Evolutionary conservation across 2,888 invertebrate species (phyloP), one percentile per base, ranked within the genome.

Genomic region (Cotesia congregata): DNA sequence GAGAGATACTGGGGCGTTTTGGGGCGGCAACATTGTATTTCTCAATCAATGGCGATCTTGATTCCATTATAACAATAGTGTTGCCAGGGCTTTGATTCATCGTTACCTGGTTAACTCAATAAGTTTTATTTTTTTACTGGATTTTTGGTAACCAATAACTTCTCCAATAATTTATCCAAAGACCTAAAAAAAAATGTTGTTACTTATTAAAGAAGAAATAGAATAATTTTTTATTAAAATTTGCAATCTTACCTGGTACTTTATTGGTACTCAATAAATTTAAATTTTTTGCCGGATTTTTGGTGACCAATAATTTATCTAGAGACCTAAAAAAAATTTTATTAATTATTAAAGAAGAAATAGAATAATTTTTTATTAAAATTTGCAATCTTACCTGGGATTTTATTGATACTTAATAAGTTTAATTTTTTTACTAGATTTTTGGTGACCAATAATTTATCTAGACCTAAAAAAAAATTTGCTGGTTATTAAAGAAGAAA

Each of bases 21-120:
- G 82, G 86, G 86, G 86, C 86, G 86, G 83, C 73, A 82, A 83
- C 83, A 84, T 83, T 84, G 83, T 69, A 65, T 85, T 78, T 81
- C 83, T 50, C 82, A 80, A 81, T 82, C 80, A 84, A 85, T 85
- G 85, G 83, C 83, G 82, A 77, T 74, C 61, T 76, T 74, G 65
- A 75, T 80, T 78, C 59, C 67, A 77, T 79, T 74, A 77, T 62
- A 12, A 50, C 50, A 50, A 50, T 50, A 50, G 50, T n/a, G 20
- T 17, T 30, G 20, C 39, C 9, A 40, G 50, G 30, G 7, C 20
- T 59, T 59, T 60, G 50, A 60, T 67, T 15, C 15, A n/a, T 17
- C 62, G 6, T 17, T 12, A 65, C 30, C 65, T 65, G 65, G 30
- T 9, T 38, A 7, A 20, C 12, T 30, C 12, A 59, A 12, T 59